Base-by-base conservation (phyloP, 2,113 vertebrate species). In the Spermophilus dauricus region DNA sequence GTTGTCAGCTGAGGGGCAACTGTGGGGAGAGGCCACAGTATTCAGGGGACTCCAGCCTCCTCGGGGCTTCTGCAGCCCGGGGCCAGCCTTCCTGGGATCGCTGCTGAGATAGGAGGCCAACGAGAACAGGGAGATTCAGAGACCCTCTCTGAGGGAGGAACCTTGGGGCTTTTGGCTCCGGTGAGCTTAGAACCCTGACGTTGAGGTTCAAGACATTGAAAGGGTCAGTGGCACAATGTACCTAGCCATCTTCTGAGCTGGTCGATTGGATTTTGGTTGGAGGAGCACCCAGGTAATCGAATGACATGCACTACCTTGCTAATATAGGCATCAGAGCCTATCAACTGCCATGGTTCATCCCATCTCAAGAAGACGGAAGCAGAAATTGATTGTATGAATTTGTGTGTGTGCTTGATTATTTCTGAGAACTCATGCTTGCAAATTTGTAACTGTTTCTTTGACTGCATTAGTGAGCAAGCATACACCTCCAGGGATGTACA, bases 21-120 rank as follows among this genome's bases (percentile, higher is more conserved):
- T 5, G 53, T 0, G 1, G 37, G 37, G 80, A 69, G 56, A 32
- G 30, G 17, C 10, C 14, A 18, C 0, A 0, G 32, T 2, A 26
- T 5, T 58, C 63, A 42, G 22, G 69, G 58, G 3, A 34, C 37
- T 70, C 26, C 34, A 24, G 89, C 42, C 51, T 56, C 42, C 11
- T 32, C 20, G 32, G 51, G 37, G 0, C 22, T 81, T 45, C 65
- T 10, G 2, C 3, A 48, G 30, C 51, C 22, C 18, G 9, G 34
- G 51, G 8, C 11, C 20, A 37, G 22, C 34, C 34, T 34, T 89
- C 53, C 84, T 8, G 32, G 14, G 5, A 17, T 84, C 13, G 28
- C 17, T 72, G n/a, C 18, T 78, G 61, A 78, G 76, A 78, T 28
- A 51, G 86, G 22, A 65, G 7, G 48, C n/a, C 58, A 39, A 63